These are phyloP conservation scores for Achatina immaculata DNA, from an alignment of 1,140 invertebrate genomes.

Conservation along the genomic window DNA sequence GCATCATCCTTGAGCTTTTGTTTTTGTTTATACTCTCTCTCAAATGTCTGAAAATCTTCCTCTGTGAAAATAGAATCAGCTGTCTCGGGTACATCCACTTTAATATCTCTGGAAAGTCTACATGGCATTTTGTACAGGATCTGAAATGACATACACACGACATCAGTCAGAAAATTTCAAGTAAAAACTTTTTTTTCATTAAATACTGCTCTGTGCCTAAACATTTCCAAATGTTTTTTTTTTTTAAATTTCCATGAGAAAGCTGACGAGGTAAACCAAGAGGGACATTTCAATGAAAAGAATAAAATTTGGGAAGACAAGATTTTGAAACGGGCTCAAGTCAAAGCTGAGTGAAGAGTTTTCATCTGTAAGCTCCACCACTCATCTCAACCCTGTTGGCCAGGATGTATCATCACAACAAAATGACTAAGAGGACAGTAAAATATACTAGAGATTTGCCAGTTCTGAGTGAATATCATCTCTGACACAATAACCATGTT, in stretches of 20 bases:
- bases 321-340: neutral
- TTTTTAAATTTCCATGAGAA: neutral
- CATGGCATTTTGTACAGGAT: slow-evolving; percentile 29
- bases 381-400: too few species aligned
- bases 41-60: slow-evolving; percentile 30
- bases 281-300: neutral
- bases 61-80: slow-evolving; percentile 17
- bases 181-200: neutral
- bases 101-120: slow-evolving; percentile 14
- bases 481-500: too few species aligned
- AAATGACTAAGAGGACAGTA: too few species aligned
- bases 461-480: too few species aligned
- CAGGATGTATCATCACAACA: too few species aligned
- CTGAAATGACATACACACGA: slow-evolving; percentile 8
- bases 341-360: neutral
- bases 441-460: too few species aligned
- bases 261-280: neutral
- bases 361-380: too few species aligned
- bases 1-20: too few species aligned
- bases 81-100: neutral
- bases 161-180: neutral
- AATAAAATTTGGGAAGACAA: neutral
- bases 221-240: neutral
- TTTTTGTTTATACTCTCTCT: slow-evolving; percentile 23
- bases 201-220: neutral